These are phyloP conservation scores for Gobio occitaniae DNA, from an alignment of 2,797 vertebrate species.

Conservation along the genomic window DNA sequence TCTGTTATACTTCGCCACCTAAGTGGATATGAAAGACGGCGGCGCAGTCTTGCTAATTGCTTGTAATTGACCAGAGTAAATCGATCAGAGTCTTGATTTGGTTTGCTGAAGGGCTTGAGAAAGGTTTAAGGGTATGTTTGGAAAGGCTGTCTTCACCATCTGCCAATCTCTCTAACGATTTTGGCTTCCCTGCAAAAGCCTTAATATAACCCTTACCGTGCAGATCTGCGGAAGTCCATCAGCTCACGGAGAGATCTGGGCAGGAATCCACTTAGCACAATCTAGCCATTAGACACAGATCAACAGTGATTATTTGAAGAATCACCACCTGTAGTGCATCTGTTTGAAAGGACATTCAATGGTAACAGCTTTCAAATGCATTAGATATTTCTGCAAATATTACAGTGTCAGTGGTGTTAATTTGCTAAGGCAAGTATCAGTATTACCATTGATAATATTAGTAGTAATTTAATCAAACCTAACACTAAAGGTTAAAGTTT, in stretches of 20 bases:
- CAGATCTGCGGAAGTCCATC: conserved; percentile 30
- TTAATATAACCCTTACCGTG: conserved; percentile 36
- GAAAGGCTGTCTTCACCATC: conserved; percentile 46
- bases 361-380: conserved; percentile 4
- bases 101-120: conserved; percentile 46
- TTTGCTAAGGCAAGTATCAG: not conserved
- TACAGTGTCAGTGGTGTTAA: not conserved
- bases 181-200: conserved; percentile 35
- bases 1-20: conserved; percentile 25
- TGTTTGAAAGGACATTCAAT: not conserved
- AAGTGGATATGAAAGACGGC: conserved; percentile 45
- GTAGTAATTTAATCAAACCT: not conserved
- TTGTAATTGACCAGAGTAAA: conserved; percentile 51
- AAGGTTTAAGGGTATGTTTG: conserved; percentile 49
- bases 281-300: conserved; percentile 36
- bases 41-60: conserved; percentile 37
- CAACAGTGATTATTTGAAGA: conserved; percentile 39
- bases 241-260: conserved; percentile 34
- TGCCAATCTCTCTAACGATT: conserved; percentile 51
- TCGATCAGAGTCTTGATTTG: conserved; percentile 44
- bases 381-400: conserved; percentile 15
- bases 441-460: not conserved
- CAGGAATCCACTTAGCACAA: conserved; percentile 27
- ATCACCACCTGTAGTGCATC: conserved; percentile 23
- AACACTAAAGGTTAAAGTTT: not conserved